Base-by-base conservation (phyloP, 1,140 invertebrate species). In the Leptinotarsa texana region DNA sequence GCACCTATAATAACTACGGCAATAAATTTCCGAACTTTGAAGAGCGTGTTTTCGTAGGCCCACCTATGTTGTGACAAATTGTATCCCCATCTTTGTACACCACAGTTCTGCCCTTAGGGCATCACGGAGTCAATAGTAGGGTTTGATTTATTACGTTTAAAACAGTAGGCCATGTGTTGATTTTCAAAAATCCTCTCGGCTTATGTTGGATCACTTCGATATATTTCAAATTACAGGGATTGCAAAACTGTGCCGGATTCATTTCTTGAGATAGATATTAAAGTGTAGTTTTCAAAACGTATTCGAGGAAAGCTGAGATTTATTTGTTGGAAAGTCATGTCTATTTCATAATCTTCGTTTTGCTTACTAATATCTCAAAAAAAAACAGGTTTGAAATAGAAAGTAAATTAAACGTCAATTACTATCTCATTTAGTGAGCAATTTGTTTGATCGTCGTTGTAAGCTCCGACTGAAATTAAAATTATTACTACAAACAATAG, bases 1-100 rank as follows among this genome's bases (percentile, higher is more conserved):
- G 15, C 33, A 48, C 33, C 33, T 42, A 48, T 42, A 69, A 69
- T 51, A 69, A 69, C 68, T 49, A 48, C 18, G 48, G 22, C 68
- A 69, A 69, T 69, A 69, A 69, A 69, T 69, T 48, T 61, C 24
- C 13, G 27, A 27, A 24, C 57, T 61, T 17, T 42, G 69, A 27
- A 72, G n/a, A 24, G 51, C 22, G 21, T 71, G 69, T 57, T 22
- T 72, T 61, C 33, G 13, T 62, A 65, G 65, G 77, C 71, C 77
- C 77, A 78, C 77, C 77, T 78, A 78, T 78, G 77, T 78, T 78
- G 77, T 78, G 77, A 78, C 77, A 78, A 78, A 78, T 78, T 78
- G 61, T 65, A 73, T 68, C 69, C 75, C 75, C 66, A 63, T 57
- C 48, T 27, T 49, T 49, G 62, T 62, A 61, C 71, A 49, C 70